Conservation (phyloP, 1,140 invertebrate genomes). For the Zaprionus vittiger region DNA sequence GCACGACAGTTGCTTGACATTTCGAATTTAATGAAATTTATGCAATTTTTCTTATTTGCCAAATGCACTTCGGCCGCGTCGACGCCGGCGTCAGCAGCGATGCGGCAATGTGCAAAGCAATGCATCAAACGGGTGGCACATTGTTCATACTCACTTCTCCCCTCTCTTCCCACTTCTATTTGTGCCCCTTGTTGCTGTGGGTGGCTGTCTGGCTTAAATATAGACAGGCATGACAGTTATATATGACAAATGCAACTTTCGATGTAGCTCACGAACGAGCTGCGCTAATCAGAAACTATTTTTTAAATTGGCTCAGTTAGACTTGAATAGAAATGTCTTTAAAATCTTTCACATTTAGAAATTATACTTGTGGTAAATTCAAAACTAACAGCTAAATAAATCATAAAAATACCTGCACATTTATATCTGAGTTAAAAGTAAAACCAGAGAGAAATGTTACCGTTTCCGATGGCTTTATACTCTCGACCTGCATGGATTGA, state of each 20-base stretch:
- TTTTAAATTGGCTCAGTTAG: slow-evolving; percentile 1
- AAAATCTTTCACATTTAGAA: not conserved
- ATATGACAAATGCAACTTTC: slow-evolving; percentile 41
- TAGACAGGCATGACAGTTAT: slow-evolving; percentile 60
- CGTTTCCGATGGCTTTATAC: too few species aligned
- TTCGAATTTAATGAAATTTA: slow-evolving; percentile 83
- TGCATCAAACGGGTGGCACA: slow-evolving; percentile 69
- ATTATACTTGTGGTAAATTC: not conserved
- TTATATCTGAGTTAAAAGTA: not conserved
- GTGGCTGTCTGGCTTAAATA: slow-evolving; percentile 50
- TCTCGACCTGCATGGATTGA: too few species aligned
- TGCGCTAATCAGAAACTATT: slow-evolving; percentile 26
- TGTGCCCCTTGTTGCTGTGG: slow-evolving; percentile 20
- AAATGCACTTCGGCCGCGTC: slow-evolving; percentile 73
- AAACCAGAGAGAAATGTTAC: not conserved
- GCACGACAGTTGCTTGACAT: slow-evolving; percentile 78
- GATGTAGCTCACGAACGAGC: slow-evolving; percentile 11
- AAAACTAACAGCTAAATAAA: not conserved
- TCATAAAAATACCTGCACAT: not conserved
- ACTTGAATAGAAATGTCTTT: not conserved
- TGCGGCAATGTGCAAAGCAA: slow-evolving; percentile 73
- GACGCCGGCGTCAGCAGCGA: slow-evolving; percentile 48
- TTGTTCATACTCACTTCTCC: slow-evolving; percentile 1
- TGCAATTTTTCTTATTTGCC: slow-evolving; percentile 83
- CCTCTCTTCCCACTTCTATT: not conserved